Conservation (phyloP, 2,888 invertebrate genomes). For the Eristalinus aeneus region DNA sequence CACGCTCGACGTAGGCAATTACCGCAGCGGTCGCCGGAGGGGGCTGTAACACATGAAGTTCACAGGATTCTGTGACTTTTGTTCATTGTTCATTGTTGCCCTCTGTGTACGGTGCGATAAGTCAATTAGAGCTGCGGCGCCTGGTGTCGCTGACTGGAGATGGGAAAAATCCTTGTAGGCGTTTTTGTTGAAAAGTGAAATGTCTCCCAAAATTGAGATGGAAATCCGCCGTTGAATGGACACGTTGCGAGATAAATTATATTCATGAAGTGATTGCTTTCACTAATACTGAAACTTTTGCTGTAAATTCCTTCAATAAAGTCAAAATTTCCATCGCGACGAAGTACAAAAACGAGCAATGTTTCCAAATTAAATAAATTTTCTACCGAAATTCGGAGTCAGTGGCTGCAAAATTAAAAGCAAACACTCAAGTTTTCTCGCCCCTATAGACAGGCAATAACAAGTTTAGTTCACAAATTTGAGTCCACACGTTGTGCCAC, state of each 20-base stretch:
- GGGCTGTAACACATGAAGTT: not conserved
- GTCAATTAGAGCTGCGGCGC: conserved; percentile 6
- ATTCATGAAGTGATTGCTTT: conserved; percentile 39
- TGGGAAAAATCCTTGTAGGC: not conserved
- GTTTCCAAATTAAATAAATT: no score
- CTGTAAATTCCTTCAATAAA: no score
- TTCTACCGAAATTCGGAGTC: no score
- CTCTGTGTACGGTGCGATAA: conserved; percentile 1
- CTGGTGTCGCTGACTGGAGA: no score
- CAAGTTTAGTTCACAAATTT: no score
- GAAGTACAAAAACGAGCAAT: no score
- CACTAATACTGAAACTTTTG: no score
- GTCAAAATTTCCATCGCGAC: no score
- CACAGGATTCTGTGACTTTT: not conserved
- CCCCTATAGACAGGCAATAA: no score
- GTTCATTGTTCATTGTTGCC: conserved; percentile 9
- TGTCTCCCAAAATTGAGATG: conserved; percentile 29
- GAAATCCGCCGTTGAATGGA: conserved; percentile 39
- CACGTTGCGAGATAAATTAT: conserved; percentile 33
- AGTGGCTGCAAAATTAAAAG: no score
- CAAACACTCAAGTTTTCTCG: no score
- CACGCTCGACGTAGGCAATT: not conserved
- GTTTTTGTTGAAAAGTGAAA: not conserved
- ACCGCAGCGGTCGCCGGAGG: not conserved
- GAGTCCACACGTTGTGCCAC: no score